These are phyloP conservation scores for Trachelus iudaicus DNA, from an alignment of 2,888 invertebrate genomes.

Conservation along the genomic window DNA sequence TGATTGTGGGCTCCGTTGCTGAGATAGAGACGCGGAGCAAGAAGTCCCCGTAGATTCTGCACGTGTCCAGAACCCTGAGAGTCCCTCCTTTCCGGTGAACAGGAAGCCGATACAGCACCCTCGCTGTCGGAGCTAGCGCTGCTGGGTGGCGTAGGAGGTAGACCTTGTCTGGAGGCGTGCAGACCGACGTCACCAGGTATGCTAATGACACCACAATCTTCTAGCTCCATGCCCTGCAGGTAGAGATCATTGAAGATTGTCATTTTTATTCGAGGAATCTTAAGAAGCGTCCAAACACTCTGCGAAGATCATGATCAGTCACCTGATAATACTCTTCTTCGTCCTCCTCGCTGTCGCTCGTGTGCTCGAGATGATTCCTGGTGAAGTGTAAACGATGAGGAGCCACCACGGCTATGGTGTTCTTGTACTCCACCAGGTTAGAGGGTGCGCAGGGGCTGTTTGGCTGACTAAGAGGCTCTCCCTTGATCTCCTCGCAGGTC, in stretches of 20 bases:
- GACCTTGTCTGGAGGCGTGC: conserved; percentile 60
- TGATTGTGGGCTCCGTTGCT: conserved; percentile 72
- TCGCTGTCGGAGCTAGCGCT: conserved; percentile 85
- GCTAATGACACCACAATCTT: conserved; percentile 33
- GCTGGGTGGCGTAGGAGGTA: conserved; percentile 92
- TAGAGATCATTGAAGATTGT: neutral
- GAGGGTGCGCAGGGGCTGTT: conserved; percentile 78
- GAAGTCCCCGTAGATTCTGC: conserved; percentile 57
- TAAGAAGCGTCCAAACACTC: neutral
- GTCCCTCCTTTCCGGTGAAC: conserved; percentile 60
- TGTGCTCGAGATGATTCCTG: conserved; percentile 39
- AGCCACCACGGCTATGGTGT: conserved; percentile 51
- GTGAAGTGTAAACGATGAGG: conserved; percentile 51
- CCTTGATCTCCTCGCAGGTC: conserved; percentile 72
- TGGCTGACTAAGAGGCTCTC: conserved; percentile 81
- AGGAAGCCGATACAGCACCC: conserved; percentile 76
- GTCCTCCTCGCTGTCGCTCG: conserved; percentile 59
- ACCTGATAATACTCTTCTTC: conserved; percentile 59
- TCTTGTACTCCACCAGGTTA: conserved; percentile 44
- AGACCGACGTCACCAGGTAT: conserved; percentile 35
- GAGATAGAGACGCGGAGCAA: conserved; percentile 56
- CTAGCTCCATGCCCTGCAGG: conserved; percentile 50
- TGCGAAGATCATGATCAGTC: neutral
- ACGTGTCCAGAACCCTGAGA: conserved; percentile 55
- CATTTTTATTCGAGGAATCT: neutral